A percentile compares a stretch with the other conserved stretches of the same genome.
phyloP scores from a whole-genome alignment of 2,888 invertebrate genomes.

The Gerris lacustris region DNA sequence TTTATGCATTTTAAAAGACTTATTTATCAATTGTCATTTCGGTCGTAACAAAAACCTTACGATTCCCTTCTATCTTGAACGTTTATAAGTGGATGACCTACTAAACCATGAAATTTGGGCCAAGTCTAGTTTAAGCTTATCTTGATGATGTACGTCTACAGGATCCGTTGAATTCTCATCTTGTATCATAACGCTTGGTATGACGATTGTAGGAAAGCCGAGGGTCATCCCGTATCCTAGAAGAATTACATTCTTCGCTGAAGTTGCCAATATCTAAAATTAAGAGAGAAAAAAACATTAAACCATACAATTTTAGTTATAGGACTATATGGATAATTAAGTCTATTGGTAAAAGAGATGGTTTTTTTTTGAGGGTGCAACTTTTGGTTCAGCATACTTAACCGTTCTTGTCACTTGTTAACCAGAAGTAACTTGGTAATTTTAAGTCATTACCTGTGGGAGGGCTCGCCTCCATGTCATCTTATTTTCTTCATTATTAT shows the following conservation, averaged over 20 bases:
- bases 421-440: too few relatives aligned
- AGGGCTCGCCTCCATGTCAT: neutral
- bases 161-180: constrained; percentile 20
- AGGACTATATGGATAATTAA: too few relatives aligned
- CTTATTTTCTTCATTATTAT: neutral
- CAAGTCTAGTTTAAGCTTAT: constrained; percentile 8
- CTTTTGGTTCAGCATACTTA: too few relatives aligned
- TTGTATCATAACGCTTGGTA: constrained; percentile 34
- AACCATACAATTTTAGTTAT: neutral
- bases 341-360: too few relatives aligned
- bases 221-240: constrained; percentile 67
- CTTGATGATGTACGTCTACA: neutral
- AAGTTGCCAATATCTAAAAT: constrained; percentile 65
- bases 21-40: too few relatives aligned
- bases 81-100: constrained; percentile 1
- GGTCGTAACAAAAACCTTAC: too few relatives aligned
- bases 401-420: too few relatives aligned
- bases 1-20: too few relatives aligned
- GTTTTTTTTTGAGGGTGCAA: too few relatives aligned
- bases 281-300: constrained; percentile 32
- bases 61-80: too few relatives aligned
- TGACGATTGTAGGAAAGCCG: constrained; percentile 68
- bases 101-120: constrained; percentile 19
- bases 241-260: constrained; percentile 64
- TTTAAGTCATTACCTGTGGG: neutral